Conservation (phyloP, 1,140 invertebrate species). For the Epicauta chinensis region DNA sequence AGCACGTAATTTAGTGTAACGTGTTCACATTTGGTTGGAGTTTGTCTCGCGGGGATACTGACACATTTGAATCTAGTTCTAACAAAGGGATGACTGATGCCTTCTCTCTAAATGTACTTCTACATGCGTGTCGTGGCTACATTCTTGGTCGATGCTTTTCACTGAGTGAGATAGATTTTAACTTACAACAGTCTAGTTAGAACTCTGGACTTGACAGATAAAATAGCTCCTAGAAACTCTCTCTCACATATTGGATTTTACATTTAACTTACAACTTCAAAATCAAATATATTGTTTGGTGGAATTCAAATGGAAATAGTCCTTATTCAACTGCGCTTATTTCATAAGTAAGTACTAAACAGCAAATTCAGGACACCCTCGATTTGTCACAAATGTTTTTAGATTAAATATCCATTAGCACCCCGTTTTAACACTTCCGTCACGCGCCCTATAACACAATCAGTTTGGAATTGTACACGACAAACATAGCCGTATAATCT, state of each 20-base stretch:
- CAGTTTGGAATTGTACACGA: no score
- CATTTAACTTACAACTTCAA: slow-evolving; percentile 9
- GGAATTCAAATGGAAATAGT: slow-evolving; percentile 11
- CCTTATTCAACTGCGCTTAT: slow-evolving; percentile 8
- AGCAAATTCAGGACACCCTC: neutral
- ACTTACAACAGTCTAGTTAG: no score
- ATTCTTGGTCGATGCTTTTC: neutral
- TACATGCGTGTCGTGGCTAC: slow-evolving; percentile 15
- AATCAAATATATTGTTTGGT: slow-evolving; percentile 13
- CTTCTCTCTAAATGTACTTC: slow-evolving; percentile 10
- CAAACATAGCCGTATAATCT: no score
- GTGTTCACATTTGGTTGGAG: slow-evolving; percentile 19
- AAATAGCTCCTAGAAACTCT: slow-evolving; percentile 13
- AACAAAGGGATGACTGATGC: slow-evolving; percentile 21
- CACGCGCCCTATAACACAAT: no score
- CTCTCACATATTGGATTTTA: slow-evolving; percentile 13
- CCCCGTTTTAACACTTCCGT: no score
- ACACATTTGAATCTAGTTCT: slow-evolving; percentile 11
- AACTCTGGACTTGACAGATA: slow-evolving; percentile 12
- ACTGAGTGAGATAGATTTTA: no score
- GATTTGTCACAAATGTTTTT: no score
- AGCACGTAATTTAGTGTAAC: slow-evolving; percentile 19
- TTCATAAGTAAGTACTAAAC: neutral
- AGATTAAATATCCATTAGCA: no score
- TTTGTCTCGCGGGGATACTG: slow-evolving; percentile 14